A percentile compares a stretch with the other conserved stretches of the same genome.
Conservation (phyloP, 2,797 vertebrate genomes). For the Sebastes taczanowskii region DNA sequence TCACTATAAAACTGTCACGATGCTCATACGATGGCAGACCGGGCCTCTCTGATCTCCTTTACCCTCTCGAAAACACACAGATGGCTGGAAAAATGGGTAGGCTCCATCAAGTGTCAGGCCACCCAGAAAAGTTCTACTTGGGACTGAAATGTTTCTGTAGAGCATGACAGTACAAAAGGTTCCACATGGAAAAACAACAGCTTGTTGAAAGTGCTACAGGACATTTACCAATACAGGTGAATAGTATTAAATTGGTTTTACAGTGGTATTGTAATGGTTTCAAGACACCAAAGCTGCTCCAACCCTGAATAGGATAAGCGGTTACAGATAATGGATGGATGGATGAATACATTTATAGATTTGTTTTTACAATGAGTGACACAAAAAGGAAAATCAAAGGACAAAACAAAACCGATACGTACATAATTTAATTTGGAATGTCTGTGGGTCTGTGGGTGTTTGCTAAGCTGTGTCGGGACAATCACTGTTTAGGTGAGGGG, state of each 20-base stretch:
- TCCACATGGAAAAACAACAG: neutral
- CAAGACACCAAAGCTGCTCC: neutral
- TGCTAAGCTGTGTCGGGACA: no score
- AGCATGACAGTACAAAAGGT: neutral
- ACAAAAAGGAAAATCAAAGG: no score
- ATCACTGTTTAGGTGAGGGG: no score
- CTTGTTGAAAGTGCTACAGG: neutral
- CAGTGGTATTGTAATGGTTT: neutral
- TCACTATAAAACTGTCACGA: conserved; percentile 77
- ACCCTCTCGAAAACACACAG: conserved; percentile 20
- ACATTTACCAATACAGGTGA: neutral
- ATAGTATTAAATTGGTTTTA: neutral
- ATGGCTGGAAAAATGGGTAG: conserved; percentile 30
- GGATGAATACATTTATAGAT: no score
- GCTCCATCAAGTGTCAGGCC: conserved; percentile 15
- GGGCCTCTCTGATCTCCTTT: conserved; percentile 43
- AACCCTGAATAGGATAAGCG: no score
- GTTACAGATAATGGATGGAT: no score
- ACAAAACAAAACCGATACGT: no score
- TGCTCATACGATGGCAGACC: conserved; percentile 38
- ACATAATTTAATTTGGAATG: no score
- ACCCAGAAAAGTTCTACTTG: conserved; percentile 5
- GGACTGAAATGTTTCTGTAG: neutral
- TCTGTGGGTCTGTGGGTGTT: no score
- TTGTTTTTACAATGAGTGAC: no score